Percentiles rank a stretch among this genome's conserved stretches.
Conservation (phyloP, 1,140 invertebrate species). For the Steinernema khuongi region DNA sequence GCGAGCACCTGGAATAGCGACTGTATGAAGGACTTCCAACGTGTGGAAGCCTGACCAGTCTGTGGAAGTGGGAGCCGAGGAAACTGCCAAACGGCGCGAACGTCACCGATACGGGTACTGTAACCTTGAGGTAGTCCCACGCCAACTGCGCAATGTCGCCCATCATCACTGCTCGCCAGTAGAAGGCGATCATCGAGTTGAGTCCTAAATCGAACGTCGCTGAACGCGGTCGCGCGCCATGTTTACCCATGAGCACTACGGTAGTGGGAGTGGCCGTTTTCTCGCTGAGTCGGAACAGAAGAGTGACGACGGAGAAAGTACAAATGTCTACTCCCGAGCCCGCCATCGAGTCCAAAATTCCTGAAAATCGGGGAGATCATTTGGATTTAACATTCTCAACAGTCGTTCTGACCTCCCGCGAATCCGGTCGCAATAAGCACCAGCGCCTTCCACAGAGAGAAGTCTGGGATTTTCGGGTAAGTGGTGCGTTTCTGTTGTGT, state of each 20-base stretch:
- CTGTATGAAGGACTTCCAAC: neutral
- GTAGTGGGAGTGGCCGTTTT: constrained; percentile 56
- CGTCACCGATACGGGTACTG: constrained; percentile 50
- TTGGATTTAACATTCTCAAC: neutral
- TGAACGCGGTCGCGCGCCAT: neutral
- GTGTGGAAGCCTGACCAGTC: constrained; percentile 41
- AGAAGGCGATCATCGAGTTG: constrained; percentile 51
- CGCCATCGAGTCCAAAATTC: constrained; percentile 48
- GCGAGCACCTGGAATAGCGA: constrained; percentile 46
- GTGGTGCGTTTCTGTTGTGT: constrained; percentile 45
- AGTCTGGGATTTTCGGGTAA: constrained; percentile 38
- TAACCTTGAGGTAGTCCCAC: constrained; percentile 55
- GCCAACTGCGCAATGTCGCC: constrained; percentile 47
- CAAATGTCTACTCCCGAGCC: constrained; percentile 55
- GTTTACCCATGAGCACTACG: constrained; percentile 48
- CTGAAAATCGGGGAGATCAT: constrained; percentile 26
- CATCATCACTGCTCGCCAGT: constrained; percentile 57
- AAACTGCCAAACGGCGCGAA: constrained; percentile 55
- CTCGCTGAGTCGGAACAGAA: constrained; percentile 51
- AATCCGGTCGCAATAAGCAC: constrained; percentile 49
- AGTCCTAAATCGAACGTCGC: constrained; percentile 35
- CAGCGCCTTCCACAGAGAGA: constrained; percentile 41
- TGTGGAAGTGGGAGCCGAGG: constrained; percentile 57
- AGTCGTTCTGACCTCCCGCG: constrained; percentile 43
- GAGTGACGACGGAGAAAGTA: constrained; percentile 50